Percentiles rank a stretch among this genome's conserved stretches.
Evolutionary conservation across 2,797 vertebrate genomes (phyloP).

Genomic region (Brachyalestes nurse): DNA sequence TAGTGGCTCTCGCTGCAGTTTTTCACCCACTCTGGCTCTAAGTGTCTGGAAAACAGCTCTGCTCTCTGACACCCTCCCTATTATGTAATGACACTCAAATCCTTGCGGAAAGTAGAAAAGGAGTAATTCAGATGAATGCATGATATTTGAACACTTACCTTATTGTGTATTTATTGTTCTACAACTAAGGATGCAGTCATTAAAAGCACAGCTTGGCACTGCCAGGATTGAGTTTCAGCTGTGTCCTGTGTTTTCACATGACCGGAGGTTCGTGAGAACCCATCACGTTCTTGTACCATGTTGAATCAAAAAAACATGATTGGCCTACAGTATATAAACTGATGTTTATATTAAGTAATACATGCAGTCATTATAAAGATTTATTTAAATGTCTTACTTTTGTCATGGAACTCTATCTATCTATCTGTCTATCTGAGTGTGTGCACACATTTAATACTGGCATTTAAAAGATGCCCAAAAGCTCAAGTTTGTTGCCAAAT

Average conservation of each 20-base stretch:
- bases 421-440: no score
- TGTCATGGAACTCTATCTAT: no score
- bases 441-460: no score
- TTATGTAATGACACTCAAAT: constrained; percentile 48
- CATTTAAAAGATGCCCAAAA: neutral
- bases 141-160: neutral
- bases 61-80: constrained; percentile 26
- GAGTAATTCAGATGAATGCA: neutral
- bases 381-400: no score
- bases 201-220: neutral
- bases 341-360: no score
- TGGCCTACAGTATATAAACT: no score
- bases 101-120: constrained; percentile 4
- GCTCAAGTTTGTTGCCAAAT: neutral
- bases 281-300: no score
- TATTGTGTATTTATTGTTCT: neutral
- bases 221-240: neutral
- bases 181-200: neutral
- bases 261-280: neutral
- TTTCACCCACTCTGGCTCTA: constrained; percentile 13
- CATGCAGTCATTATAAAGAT: no score
- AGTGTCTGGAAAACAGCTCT: constrained; percentile 14
- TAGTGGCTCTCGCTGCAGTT: constrained; percentile 18
- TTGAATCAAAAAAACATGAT: no score
- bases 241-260: neutral